Conservation (phyloP, 2,888 invertebrate genomes). For the Gastracanthus pulcherrimus region DNA sequence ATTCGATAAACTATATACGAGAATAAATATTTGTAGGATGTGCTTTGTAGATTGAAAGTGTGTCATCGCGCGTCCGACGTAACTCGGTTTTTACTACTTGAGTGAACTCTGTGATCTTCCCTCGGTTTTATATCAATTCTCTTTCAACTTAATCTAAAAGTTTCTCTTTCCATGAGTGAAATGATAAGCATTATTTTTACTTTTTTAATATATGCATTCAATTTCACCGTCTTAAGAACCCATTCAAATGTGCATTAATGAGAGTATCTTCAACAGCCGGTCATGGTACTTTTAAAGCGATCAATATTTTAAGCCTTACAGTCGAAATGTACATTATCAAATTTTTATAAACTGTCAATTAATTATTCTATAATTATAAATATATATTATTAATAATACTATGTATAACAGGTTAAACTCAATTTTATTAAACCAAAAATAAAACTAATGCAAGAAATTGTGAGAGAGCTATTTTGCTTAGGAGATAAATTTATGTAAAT, state of each 20-base stretch:
- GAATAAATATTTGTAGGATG: too few species aligned
- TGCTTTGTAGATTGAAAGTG: neutral
- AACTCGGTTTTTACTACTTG: slow-evolving; percentile 22
- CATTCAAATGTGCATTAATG: slow-evolving; percentile 6
- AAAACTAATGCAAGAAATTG: too few species aligned
- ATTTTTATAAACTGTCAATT: too few species aligned
- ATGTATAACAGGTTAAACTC: too few species aligned
- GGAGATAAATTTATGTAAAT: too few species aligned
- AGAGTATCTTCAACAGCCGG: neutral
- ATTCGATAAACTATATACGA: too few species aligned
- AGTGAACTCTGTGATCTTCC: neutral
- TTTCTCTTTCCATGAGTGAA: neutral
- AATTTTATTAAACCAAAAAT: too few species aligned
- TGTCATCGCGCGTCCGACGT: neutral
- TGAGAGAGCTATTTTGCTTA: too few species aligned
- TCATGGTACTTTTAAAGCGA: neutral
- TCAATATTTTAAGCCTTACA: neutral
- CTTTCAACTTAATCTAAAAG: neutral
- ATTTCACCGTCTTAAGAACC: neutral
- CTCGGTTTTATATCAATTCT: neutral
- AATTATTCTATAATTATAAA: too few species aligned
- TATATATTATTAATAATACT: too few species aligned
- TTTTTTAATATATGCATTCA: neutral
- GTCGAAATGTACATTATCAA: too few species aligned
- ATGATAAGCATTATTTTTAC: too few species aligned